Evolutionary conservation across 2,113 vertebrate genomes (phyloP), one percentile per base, ranked within the genome.

Genomic region (Carlito syrichta): DNA sequence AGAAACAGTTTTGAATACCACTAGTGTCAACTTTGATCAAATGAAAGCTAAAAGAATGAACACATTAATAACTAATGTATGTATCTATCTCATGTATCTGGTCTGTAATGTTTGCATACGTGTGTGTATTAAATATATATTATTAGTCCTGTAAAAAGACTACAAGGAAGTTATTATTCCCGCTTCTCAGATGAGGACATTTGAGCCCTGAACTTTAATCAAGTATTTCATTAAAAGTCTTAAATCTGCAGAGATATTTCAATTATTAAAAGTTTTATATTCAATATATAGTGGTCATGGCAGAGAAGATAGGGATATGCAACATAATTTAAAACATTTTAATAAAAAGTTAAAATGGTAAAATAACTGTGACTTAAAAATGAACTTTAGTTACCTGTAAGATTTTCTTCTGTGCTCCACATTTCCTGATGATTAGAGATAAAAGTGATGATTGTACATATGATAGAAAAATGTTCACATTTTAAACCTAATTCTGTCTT

Each of bases 351-450:
- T 82, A 27, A 86, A 62, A 30, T 77, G 83, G 22, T 54, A 84
- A 96, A 93, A 56, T 60, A 78, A 84, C 43, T 66, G 12, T 22
- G 10, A 62, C 38, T 17, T 60, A 58, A 89, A 85, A 91, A 84
- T 7, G 27, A 92, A 94, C 32, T 63, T 94, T 60, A 45, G 30
- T 81, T 48, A 77, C n/a, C 19, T 32, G 0, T 30, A 81, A 66
- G 32, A 89, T 50, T 82, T 11, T 54, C 73, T 97, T 92, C 35
- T 76, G 17, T 60, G 69, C 10, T 79, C 23, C 63, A 40, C 9
- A 22, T 77, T 93, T 96, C 82, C 66, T 52, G 45, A 69, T 69
- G 50, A 77, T 60, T 90, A 86, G 17, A 91, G 35, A 93, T 93
- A 89, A 93, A 86, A 52, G 25, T 86, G 43, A 74, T n/a, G 69